Evolutionary conservation across 1,140 invertebrate genomes (phyloP).

Genomic region (Popillia japonica): DNA sequence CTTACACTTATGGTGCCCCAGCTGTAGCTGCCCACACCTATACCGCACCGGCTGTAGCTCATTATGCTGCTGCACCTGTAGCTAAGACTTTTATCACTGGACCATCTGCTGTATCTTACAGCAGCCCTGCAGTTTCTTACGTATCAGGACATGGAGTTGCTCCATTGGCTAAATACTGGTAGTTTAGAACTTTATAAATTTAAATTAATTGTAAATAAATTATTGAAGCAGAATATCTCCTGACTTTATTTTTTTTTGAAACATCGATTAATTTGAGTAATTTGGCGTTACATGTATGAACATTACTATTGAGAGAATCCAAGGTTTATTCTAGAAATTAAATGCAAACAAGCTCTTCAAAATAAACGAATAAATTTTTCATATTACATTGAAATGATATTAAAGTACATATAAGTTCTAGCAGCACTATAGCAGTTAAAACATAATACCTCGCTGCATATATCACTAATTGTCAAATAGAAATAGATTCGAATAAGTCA

Average conservation of each 20-base stretch:
- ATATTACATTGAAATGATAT: no score
- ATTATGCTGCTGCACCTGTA: background rate
- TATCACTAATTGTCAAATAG: no score
- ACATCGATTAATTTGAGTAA: background rate
- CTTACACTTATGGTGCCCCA: background rate
- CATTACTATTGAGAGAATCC: no score
- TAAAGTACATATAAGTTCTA: no score
- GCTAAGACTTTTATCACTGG: slow-evolving; percentile 24
- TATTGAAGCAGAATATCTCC: background rate
- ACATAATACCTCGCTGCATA: no score
- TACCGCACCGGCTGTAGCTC: background rate
- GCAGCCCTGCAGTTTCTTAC: slow-evolving; percentile 15
- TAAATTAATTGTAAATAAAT: slow-evolving; percentile 19
- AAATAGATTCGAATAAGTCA: no score
- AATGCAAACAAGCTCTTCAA: no score
- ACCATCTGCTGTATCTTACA: slow-evolving; percentile 25
- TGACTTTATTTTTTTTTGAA: background rate
- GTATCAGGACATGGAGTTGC: slow-evolving; percentile 19
- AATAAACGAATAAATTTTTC: no score
- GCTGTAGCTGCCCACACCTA: slow-evolving; percentile 11
- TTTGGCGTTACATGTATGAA: no score
- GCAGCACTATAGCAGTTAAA: no score
- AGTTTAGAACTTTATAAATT: background rate
- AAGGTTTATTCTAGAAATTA: no score
- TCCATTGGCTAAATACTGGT: slow-evolving; percentile 16